Percentiles rank a stretch among this genome's conserved stretches.
phyloP scores from a whole-genome alignment of 2,797 vertebrate genomes.

The Pampus argenteus region DNA sequence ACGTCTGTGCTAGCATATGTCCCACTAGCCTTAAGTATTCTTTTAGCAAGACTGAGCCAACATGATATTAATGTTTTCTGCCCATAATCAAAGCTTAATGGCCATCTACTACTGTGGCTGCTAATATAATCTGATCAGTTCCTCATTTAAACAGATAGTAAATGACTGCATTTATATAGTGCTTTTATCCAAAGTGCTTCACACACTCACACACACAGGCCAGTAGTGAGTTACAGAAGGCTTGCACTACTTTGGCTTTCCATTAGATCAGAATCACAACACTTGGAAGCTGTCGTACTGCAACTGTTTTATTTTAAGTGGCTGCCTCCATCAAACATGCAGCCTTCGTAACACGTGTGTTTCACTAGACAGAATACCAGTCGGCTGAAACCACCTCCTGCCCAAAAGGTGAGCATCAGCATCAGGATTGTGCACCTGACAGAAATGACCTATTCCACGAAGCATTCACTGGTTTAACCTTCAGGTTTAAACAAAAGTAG shows the following conservation, averaged over 20 bases:
- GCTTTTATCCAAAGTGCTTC: not conserved
- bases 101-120: no score
- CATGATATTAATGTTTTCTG: not conserved
- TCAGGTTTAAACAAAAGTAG: not conserved
- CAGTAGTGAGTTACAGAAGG: no score
- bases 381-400: not conserved
- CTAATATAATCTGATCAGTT: not conserved
- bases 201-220: not conserved
- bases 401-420: no score
- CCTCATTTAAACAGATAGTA: not conserved
- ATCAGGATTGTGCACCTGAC: no score
- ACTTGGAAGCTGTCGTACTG: not conserved
- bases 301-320: not conserved
- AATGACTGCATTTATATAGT: not conserved
- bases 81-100: not conserved
- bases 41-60: not conserved
- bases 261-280: not conserved
- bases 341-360: not conserved
- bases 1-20: no score
- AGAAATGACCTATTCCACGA: not conserved
- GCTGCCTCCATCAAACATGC: not conserved
- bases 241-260: not conserved
- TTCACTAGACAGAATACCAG: not conserved
- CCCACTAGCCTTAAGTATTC: not conserved
- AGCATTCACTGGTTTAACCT: not conserved